Evolutionary conservation across 2,113 vertebrate genomes (phyloP).

Genomic region (Paradoxurus hermaphroditus): DNA sequence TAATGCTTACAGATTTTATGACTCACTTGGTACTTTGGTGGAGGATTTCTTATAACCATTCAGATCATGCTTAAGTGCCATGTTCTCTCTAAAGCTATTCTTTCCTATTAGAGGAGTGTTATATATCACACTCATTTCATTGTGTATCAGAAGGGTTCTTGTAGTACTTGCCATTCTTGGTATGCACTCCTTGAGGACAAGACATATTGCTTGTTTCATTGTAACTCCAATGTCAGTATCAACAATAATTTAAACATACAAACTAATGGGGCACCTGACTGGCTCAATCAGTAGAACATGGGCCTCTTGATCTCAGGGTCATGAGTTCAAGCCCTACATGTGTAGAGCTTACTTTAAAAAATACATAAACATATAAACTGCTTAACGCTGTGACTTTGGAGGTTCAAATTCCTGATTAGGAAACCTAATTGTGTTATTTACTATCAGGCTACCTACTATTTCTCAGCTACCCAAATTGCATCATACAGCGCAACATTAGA

Average conservation of each 20-base stretch:
- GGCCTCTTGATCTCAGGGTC: not conserved
- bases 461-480: not conserved
- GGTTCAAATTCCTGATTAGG: not conserved
- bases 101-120: not conserved
- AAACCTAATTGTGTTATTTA: not conserved
- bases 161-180: not conserved
- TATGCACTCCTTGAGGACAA: not conserved
- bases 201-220: not conserved
- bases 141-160: not conserved
- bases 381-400: not conserved
- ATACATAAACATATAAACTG: not conserved
- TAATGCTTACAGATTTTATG: not conserved
- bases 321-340: not conserved
- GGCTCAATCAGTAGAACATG: not conserved
- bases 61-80: not conserved
- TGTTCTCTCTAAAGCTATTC: not conserved
- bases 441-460: not conserved
- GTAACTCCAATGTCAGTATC: not conserved
- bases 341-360: not conserved
- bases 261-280: not conserved
- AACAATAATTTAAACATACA: not conserved
- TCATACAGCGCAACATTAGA: not conserved
- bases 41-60: not conserved
- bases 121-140: not conserved
- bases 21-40: not conserved